Base-by-base conservation (phyloP, 1,140 invertebrate genomes). In the Berghia stephanieae region DNA sequence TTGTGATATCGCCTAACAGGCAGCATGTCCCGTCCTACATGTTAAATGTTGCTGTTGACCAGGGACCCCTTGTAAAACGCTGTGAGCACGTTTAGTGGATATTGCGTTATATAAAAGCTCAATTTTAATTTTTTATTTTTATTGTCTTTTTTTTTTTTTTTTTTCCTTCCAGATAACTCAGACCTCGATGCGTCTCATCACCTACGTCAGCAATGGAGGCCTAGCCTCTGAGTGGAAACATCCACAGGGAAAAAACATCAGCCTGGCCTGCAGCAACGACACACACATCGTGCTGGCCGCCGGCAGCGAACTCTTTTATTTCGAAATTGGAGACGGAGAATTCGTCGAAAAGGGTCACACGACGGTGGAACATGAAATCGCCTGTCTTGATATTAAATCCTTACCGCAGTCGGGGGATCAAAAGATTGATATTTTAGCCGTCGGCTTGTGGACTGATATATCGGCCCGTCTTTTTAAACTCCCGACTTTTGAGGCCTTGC, bases 401-500 rank as follows among this genome's bases (percentile, higher is more conserved):
- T 89, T 98, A 2, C n/a, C n/a, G n/a, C 92, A 92, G 78, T 85
- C 88, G 31, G 82, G 82, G 42, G 78, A 86, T 72, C 91, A 92
- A 27, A 91, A 91, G 36, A 92, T 94, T 0, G 92, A 93, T 46
- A 90, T 98, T 18, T 94, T 96, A 46, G 96, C 96, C 27, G 95
- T 99, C 46, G 98, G 98, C 0, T 91, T 99, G 27, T 99, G 98
- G 98, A 98, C 96, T 13, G 97, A 99, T 84, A 98, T 99, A 81
- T 98, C 96, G 0, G 95, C 96, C 34, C 90, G 95, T 27, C 93
- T 98, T 49, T 90, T 98, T 16, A 92, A 92, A 4, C 84, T 99
- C 66, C 96, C 96, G 0, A 90, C 92, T 57, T 91, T 98, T 27
- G 92, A 93, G 79, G 93, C 75, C 81, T 76, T 90, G 18, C 87